phyloP scores from a whole-genome alignment of 2,113 vertebrate genomes.

The Rutilus rutilus region DNA sequence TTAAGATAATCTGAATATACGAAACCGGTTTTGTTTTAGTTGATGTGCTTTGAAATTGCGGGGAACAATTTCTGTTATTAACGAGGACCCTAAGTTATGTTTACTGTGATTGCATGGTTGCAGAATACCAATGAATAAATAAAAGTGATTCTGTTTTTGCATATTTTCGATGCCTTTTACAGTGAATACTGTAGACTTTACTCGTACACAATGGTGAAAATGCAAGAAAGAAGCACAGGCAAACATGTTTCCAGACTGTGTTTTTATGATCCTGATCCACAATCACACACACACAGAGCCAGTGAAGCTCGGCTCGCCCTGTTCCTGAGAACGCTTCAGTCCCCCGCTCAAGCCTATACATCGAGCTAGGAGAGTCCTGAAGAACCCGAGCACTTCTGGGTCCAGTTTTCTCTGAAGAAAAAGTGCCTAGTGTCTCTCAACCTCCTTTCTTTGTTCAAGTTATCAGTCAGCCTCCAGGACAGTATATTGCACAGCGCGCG shows the following conservation, averaged over 20 bases:
- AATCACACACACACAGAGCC: conserved; percentile 26
- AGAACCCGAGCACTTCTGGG: conserved; percentile 48
- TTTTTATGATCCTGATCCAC: conserved; percentile 58
- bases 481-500: conserved; percentile 64
- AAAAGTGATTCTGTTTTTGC: not conserved
- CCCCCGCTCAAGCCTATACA: conserved; percentile 22
- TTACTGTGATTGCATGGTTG: not conserved
- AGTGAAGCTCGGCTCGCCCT: not conserved
- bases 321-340: conserved; percentile 50
- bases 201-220: not conserved
- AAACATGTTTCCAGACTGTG: conserved; percentile 56
- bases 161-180: not conserved
- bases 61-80: conserved; percentile 42
- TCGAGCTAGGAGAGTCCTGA: conserved; percentile 3
- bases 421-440: conserved; percentile 58
- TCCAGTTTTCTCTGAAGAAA: conserved; percentile 42
- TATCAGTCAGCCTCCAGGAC: conserved; percentile 57
- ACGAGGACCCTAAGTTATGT: not conserved
- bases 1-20: conserved; percentile 17
- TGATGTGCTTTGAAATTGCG: conserved; percentile 2
- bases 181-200: not conserved
- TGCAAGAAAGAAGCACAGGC: not conserved
- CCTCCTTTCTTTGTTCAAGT: conserved; percentile 47
- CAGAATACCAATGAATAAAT: conserved; percentile 1
- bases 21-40: not conserved